phyloP scores from a whole-genome alignment of 2,797 vertebrate genomes.

The Acropternis orthonyx region DNA sequence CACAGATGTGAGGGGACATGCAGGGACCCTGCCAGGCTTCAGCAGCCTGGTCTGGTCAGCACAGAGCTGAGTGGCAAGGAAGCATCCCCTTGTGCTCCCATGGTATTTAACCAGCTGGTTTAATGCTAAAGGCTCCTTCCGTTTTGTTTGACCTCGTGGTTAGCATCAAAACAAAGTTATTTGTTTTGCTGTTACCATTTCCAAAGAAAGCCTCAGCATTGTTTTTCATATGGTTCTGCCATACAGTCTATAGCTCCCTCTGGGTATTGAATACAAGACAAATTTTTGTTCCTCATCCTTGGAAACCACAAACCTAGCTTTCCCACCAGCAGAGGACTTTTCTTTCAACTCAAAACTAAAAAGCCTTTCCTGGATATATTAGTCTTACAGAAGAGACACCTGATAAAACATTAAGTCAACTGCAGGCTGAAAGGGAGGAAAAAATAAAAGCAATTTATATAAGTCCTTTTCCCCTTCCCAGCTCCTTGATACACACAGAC shows the following conservation, averaged over 20 bases:
- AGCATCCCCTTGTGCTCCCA: neutral
- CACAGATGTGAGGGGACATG: fast-evolving
- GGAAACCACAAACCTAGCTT: neutral
- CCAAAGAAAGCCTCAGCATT: neutral
- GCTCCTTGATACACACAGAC: neutral
- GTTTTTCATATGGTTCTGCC: neutral
- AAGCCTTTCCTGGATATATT: neutral
- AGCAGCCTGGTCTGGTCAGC: neutral
- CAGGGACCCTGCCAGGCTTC: neutral
- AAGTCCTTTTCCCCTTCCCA: neutral
- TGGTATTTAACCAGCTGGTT: neutral
- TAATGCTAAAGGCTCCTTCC: neutral
- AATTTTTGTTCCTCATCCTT: neutral
- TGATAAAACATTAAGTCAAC: neutral
- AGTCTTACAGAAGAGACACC: neutral
- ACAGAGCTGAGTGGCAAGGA: neutral
- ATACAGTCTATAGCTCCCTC: neutral
- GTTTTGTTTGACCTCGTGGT: neutral
- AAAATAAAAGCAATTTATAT: neutral
- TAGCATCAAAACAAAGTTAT: neutral
- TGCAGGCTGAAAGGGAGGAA: neutral
- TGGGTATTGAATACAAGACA: neutral
- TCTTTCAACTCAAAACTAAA: neutral
- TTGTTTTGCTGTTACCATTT: neutral
- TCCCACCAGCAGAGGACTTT: neutral